Base-by-base conservation (phyloP, 2,797 vertebrate species). In the Chlorospingus semifuscus region DNA sequence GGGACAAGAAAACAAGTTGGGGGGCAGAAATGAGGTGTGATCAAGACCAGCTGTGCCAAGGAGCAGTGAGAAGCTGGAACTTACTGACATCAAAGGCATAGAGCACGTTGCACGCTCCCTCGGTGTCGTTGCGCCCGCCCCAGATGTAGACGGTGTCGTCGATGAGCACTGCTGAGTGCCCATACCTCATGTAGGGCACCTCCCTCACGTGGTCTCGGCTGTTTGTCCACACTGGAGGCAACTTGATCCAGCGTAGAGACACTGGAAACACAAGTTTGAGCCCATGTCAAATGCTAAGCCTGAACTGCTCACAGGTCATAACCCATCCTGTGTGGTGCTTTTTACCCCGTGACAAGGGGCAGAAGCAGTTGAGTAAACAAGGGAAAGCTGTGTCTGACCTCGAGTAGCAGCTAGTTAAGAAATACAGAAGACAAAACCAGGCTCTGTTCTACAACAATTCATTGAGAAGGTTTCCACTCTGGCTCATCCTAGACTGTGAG, bases 131-230 rank as follows among this genome's bases (percentile, higher is more conserved):
- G 52, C 99, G 98, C 34, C 99, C 99, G 0, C 99, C 99, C 99
- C 99, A 99, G 93, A 99, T 98, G 98, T 99, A 99, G 98, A 99
- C 98, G 1, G 96, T 98, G 86, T 99, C 99, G 8, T 99, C 99
- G 90, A 99, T 98, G 96, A 99, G 98, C 94, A 99, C 99, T 2
- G 99, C 99, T 1, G 99, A 99, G 97, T 99, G 99, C 39, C 99
- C 99, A 20, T 99, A 99, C 59, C 99, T 98, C 99, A 99, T 99
- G 93, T 99, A 99, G 66, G 99, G 99, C 68, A 99, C 99, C 95
- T 99, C 98, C 29, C 98, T 98, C 89, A 97, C 98, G 12, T 98
- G 98, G 74, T 99, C 99, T 4, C 98, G 96, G 77, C 98, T 97
- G n/a, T 98, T 97, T 1, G 98, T 98, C 96, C 98, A 98, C 87